A percentile compares a stretch with the other conserved stretches of the same genome.
Conservation (phyloP, 2,797 vertebrate genomes). For the Tokudaia tokunoshimensis region DNA sequence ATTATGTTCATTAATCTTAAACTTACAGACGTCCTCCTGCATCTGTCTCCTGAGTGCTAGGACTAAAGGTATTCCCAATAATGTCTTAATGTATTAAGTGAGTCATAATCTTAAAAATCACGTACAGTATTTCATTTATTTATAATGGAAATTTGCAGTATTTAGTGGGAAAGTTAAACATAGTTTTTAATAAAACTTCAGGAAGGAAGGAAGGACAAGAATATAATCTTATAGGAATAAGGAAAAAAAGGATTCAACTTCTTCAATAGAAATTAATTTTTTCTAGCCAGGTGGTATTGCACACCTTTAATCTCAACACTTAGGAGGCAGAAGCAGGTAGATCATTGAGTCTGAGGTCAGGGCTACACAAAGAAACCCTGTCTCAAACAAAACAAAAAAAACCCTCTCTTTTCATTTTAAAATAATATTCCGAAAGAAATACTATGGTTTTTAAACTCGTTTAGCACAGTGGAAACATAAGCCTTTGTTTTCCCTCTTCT, state of each 20-base stretch:
- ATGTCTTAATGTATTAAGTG: neutral
- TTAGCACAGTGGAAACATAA: neutral
- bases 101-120: slow-evolving; percentile 9
- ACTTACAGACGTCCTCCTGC: neutral
- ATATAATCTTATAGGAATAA: slow-evolving; percentile 10
- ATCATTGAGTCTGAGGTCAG: neutral
- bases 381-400: neutral
- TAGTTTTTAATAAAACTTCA: slow-evolving; percentile 44
- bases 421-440: slow-evolving; percentile 43
- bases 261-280: slow-evolving; percentile 36
- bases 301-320: neutral
- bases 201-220: slow-evolving; percentile 31
- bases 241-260: neutral
- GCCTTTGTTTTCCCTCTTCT: neutral
- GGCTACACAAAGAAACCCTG: neutral
- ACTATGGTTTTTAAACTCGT: slow-evolving; percentile 37
- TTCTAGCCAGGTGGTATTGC: neutral
- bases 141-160: neutral
- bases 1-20: neutral
- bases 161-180: neutral
- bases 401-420: neutral
- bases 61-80: neutral
- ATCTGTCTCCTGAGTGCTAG: neutral
- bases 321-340: neutral
- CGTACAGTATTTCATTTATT: neutral